Evolutionary conservation across 2,797 vertebrate genomes (phyloP).

Genomic region (Protosalanx chinensis): DNA sequence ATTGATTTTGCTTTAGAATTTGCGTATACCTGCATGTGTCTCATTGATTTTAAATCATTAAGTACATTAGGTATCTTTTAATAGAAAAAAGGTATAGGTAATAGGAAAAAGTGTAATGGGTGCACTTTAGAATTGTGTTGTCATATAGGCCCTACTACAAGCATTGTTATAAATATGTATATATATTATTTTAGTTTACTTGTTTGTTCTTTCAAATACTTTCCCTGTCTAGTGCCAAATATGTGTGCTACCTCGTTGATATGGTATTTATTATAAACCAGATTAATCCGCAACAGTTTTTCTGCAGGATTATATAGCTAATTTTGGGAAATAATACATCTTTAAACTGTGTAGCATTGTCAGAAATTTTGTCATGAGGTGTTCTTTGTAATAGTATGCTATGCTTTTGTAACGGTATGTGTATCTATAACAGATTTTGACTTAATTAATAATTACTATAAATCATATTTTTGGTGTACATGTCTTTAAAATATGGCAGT

Average conservation of each 20-base stretch:
- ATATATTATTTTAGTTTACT: constrained; percentile 9
- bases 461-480: neutral
- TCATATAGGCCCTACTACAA: constrained; percentile 13
- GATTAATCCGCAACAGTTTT: constrained; percentile 32
- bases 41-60: constrained; percentile 44
- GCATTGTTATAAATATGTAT: neutral
- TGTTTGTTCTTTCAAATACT: constrained; percentile 1
- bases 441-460: neutral
- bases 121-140: constrained; percentile 32
- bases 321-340: neutral
- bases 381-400: constrained; percentile 27
- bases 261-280: constrained; percentile 18
- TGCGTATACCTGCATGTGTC: constrained; percentile 54
- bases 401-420: neutral
- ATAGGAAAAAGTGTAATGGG: constrained; percentile 14
- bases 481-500: neutral
- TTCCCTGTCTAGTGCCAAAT: constrained; percentile 7
- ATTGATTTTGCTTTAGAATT: constrained; percentile 36
- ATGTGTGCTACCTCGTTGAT: constrained; percentile 54
- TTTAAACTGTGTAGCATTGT: neutral
- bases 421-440: neutral
- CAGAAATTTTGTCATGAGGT: constrained; percentile 8
- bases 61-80: constrained; percentile 33
- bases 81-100: neutral
- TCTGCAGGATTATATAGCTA: constrained; percentile 14